These are phyloP conservation scores for Hippocampus mohnikei DNA, from an alignment of 2,113 vertebrate species.

Conservation along the genomic window DNA sequence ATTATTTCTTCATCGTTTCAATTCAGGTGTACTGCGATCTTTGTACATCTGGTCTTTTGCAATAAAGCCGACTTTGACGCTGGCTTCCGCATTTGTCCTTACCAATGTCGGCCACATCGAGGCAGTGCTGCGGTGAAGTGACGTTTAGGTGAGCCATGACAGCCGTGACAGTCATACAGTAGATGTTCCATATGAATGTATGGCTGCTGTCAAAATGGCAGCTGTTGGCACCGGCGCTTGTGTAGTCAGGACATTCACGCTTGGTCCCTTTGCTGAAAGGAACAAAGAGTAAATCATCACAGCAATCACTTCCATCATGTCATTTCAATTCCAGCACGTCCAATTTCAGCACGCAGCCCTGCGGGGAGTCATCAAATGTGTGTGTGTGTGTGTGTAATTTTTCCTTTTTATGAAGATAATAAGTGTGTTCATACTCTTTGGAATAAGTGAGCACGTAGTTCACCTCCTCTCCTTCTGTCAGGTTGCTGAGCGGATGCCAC, in stretches of 20 bases:
- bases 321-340: background rate
- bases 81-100: background rate
- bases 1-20: too few relatives aligned
- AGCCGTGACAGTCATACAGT: constrained; percentile 73
- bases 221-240: constrained; percentile 59
- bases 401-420: background rate
- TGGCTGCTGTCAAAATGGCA: constrained; percentile 72
- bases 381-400: background rate
- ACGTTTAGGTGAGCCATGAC: constrained; percentile 41
- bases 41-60: background rate
- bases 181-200: constrained; percentile 69
- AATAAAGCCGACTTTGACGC: background rate
- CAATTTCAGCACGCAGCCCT: background rate
- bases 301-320: background rate
- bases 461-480: constrained; percentile 36
- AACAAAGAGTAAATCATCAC: background rate
- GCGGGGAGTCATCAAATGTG: background rate
- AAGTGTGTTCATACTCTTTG: constrained; percentile 50
- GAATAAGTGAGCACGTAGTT: constrained; percentile 64
- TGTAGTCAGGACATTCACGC: constrained; percentile 71
- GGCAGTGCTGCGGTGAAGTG: constrained; percentile 65
- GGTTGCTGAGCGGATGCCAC: constrained; percentile 66
- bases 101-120: constrained; percentile 76
- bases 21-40: background rate
- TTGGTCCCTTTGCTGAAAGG: constrained; percentile 46